phyloP scores from a whole-genome alignment of 1,140 invertebrate genomes.

The Ceratitis capitata region DNA sequence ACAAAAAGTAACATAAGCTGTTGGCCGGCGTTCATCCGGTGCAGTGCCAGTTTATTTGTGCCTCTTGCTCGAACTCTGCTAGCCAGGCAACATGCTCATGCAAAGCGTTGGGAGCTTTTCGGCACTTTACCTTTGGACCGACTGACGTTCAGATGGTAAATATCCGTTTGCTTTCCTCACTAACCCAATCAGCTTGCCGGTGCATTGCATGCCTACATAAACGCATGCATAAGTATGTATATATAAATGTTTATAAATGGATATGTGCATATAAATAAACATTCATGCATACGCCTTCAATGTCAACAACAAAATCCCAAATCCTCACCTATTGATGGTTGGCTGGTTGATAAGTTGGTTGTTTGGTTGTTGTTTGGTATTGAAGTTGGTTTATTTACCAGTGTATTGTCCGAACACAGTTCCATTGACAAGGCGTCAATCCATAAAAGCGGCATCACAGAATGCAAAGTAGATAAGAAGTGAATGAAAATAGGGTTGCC shows the following conservation, averaged over 20 bases:
- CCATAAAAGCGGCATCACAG: not conserved
- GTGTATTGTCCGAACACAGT: not conserved
- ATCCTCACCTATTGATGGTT: not conserved
- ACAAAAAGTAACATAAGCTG: not conserved
- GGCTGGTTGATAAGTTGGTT: too few species aligned
- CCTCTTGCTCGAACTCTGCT: too few species aligned
- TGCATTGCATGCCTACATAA: not conserved
- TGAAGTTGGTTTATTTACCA: not conserved
- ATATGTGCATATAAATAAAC: not conserved
- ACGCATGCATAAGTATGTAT: not conserved
- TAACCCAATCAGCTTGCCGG: not conserved
- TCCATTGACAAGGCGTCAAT: constrained; percentile 36
- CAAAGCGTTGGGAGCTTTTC: not conserved
- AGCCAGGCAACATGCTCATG: too few species aligned
- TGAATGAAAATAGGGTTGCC: not conserved
- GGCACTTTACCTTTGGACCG: not conserved
- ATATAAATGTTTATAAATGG: not conserved
- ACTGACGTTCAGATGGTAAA: not conserved
- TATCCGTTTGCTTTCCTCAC: constrained; percentile 30
- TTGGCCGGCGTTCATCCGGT: not conserved
- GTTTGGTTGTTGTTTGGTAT: too few species aligned
- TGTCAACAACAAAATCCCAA: not conserved
- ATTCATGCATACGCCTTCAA: not conserved
- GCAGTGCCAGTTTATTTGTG: not conserved
- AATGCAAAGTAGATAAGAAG: not conserved